A percentile compares a stretch with the other conserved stretches of the same genome.
Conservation (phyloP, 2,797 vertebrate genomes). For the Sardinella longiceps region DNA sequence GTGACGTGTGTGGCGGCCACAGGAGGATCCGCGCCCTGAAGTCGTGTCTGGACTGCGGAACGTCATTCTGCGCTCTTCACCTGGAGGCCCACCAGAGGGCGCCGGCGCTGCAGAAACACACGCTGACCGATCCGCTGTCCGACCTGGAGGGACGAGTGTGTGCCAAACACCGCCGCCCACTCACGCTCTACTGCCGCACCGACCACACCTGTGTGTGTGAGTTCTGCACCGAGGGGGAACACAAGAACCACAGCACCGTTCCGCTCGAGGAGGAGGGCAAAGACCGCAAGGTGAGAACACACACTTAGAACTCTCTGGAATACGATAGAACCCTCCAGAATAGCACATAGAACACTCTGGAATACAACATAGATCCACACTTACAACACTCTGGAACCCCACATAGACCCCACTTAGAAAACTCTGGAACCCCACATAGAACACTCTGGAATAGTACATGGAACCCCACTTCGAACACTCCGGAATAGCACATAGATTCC, state of each 20-base stretch:
- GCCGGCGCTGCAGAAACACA: slow-evolving; percentile 62
- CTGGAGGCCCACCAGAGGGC: slow-evolving; percentile 61
- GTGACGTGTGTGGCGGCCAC: slow-evolving; percentile 48
- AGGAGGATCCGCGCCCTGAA: slow-evolving; percentile 48
- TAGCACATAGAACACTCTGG: too few relatives aligned
- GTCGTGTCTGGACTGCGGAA: slow-evolving; percentile 66
- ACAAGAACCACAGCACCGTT: slow-evolving; percentile 54
- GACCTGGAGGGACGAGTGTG: slow-evolving; percentile 63
- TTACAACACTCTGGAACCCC: too few relatives aligned
- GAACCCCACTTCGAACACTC: too few relatives aligned
- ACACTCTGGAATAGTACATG: too few relatives aligned
- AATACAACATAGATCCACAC: too few relatives aligned
- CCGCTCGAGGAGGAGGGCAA: slow-evolving; percentile 57
- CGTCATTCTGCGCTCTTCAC: slow-evolving; percentile 63
- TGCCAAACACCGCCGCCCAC: slow-evolving; percentile 48
- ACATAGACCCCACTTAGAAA: too few relatives aligned
- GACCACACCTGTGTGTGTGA: slow-evolving; percentile 60
- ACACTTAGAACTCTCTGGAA: too few relatives aligned
- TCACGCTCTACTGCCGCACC: slow-evolving; percentile 63
- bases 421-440: too few relatives aligned
- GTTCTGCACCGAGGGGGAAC: slow-evolving; percentile 51
- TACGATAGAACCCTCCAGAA: too few relatives aligned
- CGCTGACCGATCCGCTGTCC: slow-evolving; percentile 26
- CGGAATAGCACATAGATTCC: too few relatives aligned
- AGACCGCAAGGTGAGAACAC: background rate